Conservation (phyloP, 2,113 vertebrate genomes). For the Megatriorchis doriae region DNA sequence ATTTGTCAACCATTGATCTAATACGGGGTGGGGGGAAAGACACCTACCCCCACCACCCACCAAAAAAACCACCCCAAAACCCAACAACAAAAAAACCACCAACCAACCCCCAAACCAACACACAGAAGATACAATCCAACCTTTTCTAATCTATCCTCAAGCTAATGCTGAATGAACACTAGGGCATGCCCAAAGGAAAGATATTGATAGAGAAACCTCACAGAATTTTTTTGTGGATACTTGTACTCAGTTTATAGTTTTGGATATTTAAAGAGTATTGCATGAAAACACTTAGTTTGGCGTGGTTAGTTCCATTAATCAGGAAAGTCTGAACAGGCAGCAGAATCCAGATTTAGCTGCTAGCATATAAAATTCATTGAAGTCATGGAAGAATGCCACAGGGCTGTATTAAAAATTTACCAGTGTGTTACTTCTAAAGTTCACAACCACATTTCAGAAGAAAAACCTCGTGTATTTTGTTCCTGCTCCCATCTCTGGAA, state of each 20-base stretch:
- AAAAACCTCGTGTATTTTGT: not conserved
- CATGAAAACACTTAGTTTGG: not conserved
- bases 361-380: not conserved
- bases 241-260: not conserved
- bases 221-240: not conserved
- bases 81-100: not conserved
- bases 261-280: not conserved
- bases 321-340: not conserved
- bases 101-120: too few species aligned
- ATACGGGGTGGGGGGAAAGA: not conserved
- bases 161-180: not conserved
- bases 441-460: not conserved
- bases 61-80: not conserved
- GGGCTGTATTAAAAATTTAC: not conserved
- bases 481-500: not conserved
- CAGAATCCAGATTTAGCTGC: not conserved
- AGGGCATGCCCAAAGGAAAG: not conserved
- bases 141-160: not conserved
- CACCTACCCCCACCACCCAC: too few species aligned
- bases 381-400: not conserved
- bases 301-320: not conserved
- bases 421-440: not conserved
- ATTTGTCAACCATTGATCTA: not conserved
- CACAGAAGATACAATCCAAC: not conserved
- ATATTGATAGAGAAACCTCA: not conserved